Evolutionary conservation across 2,113 vertebrate species (phyloP), one percentile per base, ranked within the genome.

Genomic region (Callorhinus ursinus): DNA sequence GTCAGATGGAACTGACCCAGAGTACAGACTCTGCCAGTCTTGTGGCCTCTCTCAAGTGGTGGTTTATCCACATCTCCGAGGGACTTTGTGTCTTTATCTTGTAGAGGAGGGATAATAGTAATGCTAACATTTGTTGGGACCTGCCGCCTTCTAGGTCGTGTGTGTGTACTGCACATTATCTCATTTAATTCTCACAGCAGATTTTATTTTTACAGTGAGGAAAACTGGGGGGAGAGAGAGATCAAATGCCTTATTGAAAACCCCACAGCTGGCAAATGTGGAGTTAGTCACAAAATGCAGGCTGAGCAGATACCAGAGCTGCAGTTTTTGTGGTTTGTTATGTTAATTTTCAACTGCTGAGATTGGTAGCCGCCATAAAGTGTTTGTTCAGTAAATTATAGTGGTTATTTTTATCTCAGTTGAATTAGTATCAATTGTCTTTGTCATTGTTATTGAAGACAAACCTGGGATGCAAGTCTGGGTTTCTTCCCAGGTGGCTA

Each of bases 141-240:
- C 46, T 61, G 19, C 18, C 4, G 39, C 7, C 21, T 74, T 90
- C 15, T n/a, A 57, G 39, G 42, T 36, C 28, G 55, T 74, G 4
- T 55, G 22, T 53, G 28, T 77, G 49, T 28, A 19, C 59, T 7
- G 1, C 15, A 21, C 22, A 22, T 80, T 92, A 46, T n/a, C 4
- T 83, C 53, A 82, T 59, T 93, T 90, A 93, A 71, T 67, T 83
- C 82, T 93, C 42, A 82, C 5, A 85, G 46, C 5, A 39, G 65
- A 88, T 65, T 85, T 69, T 89, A 80, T 80, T 76, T 94, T 95
- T 67, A 59, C 88, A 86, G 57, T 71, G 77, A 96, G 19, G 18
- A 46, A 88, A 88, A 94, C 92, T 26, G 74, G 46, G 12, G 22
- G 4, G 7, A 21, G 7, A 72, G 16, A 87, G 18, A 77, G 2